Evolutionary conservation across 2,113 vertebrate genomes (phyloP).

Genomic region (Oxyruncus cristatus): DNA sequence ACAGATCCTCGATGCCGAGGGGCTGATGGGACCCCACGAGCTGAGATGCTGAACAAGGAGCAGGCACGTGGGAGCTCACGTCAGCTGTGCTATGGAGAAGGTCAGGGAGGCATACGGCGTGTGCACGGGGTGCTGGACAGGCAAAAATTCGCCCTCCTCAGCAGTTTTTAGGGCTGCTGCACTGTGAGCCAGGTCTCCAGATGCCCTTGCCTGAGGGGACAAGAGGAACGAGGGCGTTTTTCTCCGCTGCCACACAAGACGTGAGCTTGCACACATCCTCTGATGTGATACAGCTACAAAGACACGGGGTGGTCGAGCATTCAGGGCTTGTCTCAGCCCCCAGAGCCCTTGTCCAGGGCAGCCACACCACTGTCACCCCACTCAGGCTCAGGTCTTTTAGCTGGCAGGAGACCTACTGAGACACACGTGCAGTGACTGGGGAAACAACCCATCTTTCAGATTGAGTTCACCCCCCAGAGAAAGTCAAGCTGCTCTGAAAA

Average conservation of each 20-base stretch:
- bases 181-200: background rate
- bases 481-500: background rate
- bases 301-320: background rate
- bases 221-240: background rate
- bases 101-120: background rate
- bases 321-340: background rate
- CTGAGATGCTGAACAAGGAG: background rate
- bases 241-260: background rate
- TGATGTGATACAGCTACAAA: background rate
- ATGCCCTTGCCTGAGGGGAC: background rate
- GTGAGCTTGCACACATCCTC: rapidly evolving
- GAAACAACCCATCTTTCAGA: background rate
- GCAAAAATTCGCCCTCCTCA: background rate
- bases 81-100: background rate
- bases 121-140: background rate
- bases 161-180: background rate
- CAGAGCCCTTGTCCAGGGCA: background rate
- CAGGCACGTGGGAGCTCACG: rapidly evolving
- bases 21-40: rapidly evolving
- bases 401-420: rapidly evolving
- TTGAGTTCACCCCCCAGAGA: rapidly evolving
- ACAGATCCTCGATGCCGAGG: background rate
- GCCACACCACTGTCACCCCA: background rate
- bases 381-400: background rate
- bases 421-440: rapidly evolving